Evolutionary conservation across 2,797 vertebrate species (phyloP).

Genomic region (Ataeniobius toweri): DNA sequence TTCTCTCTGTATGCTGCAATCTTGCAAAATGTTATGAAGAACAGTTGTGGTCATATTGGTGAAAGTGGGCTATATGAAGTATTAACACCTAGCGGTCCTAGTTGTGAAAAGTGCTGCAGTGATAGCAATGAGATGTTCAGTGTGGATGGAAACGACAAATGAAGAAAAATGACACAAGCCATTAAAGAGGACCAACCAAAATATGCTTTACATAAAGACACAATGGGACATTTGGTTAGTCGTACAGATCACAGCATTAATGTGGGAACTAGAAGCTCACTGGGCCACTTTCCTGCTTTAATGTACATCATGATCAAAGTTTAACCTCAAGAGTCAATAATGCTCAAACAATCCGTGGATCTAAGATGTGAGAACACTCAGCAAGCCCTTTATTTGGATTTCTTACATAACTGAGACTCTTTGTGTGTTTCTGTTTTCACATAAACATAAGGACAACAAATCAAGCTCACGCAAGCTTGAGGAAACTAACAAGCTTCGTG

Average conservation of each 20-base stretch:
- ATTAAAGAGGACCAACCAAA: too few species aligned
- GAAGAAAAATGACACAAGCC: too few species aligned
- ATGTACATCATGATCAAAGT: constrained; percentile 17
- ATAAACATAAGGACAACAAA: not conserved
- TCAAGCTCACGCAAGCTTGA: constrained; percentile 6
- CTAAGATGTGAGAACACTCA: not conserved
- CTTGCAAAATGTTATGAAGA: too few species aligned
- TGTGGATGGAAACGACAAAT: too few species aligned
- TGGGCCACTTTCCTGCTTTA: constrained; percentile 7
- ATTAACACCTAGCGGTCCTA: too few species aligned
- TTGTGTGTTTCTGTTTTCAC: constrained; percentile 4
- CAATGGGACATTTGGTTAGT: not conserved
- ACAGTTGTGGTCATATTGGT: too few species aligned
- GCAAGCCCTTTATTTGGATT: not conserved
- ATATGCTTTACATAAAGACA: too few species aligned
- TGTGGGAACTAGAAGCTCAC: not conserved
- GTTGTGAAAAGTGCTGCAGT: too few species aligned
- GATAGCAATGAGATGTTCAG: too few species aligned
- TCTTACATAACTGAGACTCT: not conserved
- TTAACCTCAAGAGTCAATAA: too few species aligned
- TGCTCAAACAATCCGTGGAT: constrained; percentile 6
- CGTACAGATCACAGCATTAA: constrained; percentile 21
- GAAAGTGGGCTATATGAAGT: too few species aligned
- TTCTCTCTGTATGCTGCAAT: too few species aligned
- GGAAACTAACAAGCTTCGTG: constrained; percentile 22